A percentile compares a stretch with the other conserved stretches of the same genome.
Evolutionary conservation across 2,888 invertebrate species (phyloP).

Genomic region (Meganola albula): DNA sequence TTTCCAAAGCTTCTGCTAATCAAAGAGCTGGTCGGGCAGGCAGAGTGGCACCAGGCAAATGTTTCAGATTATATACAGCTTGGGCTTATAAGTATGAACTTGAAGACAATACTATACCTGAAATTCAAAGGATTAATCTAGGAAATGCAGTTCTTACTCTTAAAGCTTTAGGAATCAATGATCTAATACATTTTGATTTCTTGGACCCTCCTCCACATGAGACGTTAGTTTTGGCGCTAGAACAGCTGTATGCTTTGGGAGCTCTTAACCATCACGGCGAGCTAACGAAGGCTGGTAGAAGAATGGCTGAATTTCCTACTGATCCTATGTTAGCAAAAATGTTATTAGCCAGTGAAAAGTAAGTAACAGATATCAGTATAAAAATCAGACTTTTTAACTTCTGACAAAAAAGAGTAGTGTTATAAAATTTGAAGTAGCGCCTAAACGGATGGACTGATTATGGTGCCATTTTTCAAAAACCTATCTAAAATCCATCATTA

Average conservation of each 20-base stretch:
- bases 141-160: slow-evolving; percentile 98
- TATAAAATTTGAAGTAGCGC: too few relatives aligned
- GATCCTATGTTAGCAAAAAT: slow-evolving; percentile 99
- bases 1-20: slow-evolving; percentile 98
- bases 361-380: too few relatives aligned
- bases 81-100: slow-evolving; percentile 99
- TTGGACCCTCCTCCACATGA: slow-evolving; percentile 98
- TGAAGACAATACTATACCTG: slow-evolving; percentile 98
- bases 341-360: slow-evolving; percentile 97
- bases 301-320: slow-evolving; percentile 99
- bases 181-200: slow-evolving; percentile 98
- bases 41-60: slow-evolving; percentile 97
- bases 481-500: too few relatives aligned
- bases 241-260: slow-evolving; percentile 97
- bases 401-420: too few relatives aligned
- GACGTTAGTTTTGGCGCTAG: slow-evolving; percentile 93
- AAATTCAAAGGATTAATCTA: slow-evolving; percentile 98
- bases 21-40: slow-evolving; percentile 98
- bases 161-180: slow-evolving; percentile 98
- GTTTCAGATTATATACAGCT: slow-evolving; percentile 97
- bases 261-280: slow-evolving; percentile 98
- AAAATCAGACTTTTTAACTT: too few relatives aligned
- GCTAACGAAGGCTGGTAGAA: slow-evolving; percentile 95
- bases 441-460: too few relatives aligned
- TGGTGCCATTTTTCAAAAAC: too few relatives aligned